Conservation (phyloP, 2,797 vertebrate genomes). For the Microctenopoma stevenorrisi region DNA sequence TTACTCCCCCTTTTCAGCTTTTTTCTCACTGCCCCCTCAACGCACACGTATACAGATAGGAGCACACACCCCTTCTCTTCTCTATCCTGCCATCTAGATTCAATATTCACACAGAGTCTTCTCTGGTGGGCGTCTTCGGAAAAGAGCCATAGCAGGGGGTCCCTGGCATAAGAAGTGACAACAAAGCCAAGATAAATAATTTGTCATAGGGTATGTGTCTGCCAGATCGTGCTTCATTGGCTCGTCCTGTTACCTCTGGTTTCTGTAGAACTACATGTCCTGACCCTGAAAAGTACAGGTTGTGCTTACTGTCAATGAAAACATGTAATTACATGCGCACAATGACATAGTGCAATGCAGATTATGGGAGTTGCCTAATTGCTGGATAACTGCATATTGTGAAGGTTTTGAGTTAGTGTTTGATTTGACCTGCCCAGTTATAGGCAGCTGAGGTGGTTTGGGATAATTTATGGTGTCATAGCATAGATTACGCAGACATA, state of each 20-base stretch:
- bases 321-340: slow-evolving; percentile 69
- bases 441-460: slow-evolving; percentile 43
- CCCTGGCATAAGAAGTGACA: slow-evolving; percentile 46
- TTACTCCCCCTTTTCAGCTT: slow-evolving; percentile 1
- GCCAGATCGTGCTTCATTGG: slow-evolving; percentile 36
- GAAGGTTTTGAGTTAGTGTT: slow-evolving; percentile 53
- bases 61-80: slow-evolving; percentile 13
- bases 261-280: slow-evolving; percentile 36
- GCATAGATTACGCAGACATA: slow-evolving; percentile 58
- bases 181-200: slow-evolving; percentile 72
- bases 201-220: slow-evolving; percentile 56
- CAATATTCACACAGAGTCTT: slow-evolving; percentile 58
- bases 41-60: not conserved
- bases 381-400: slow-evolving; percentile 64
- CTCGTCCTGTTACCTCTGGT: slow-evolving; percentile 46
- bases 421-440: slow-evolving; percentile 60
- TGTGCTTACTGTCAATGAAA: slow-evolving; percentile 61
- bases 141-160: slow-evolving; percentile 55
- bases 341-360: slow-evolving; percentile 48
- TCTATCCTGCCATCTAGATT: slow-evolving; percentile 41
- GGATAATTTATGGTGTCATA: slow-evolving; percentile 62
- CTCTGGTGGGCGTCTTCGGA: slow-evolving; percentile 49
- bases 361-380: slow-evolving; percentile 74
- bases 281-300: slow-evolving; percentile 48
- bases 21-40: slow-evolving; percentile 16